Base-by-base conservation (phyloP, 2,888 invertebrate species). In the Sisyra nigra region DNA sequence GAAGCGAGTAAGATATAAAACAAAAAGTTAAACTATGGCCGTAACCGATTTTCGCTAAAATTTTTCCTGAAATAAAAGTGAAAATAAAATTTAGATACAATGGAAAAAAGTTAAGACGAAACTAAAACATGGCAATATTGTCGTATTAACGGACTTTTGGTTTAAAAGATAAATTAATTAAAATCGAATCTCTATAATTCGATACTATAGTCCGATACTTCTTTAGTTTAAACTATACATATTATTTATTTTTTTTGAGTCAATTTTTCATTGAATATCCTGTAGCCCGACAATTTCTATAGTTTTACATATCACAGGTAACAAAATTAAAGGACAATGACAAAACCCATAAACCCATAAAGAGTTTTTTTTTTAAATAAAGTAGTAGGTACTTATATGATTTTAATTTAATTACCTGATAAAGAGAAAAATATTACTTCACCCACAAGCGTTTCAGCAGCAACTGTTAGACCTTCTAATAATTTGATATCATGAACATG, bases 1-100 rank as follows among this genome's bases (percentile, higher is more conserved):
- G 68, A 0, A 89, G 49, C 0, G 79, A 77, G 58, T 87, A 91
- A 50, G 77, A 80, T 36, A 78, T 59, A 50, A 89, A 77, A 35
- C 84, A 82, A 50, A 89, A 66, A 10, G 81, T 81, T 53, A 92
- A 69, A 32, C 82, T 81, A 42, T 74, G 70, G 0, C 84, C 77
- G 55, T 85, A 84, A 9, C 88, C 88, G 45, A 84, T 69, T 2
- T 76, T 74, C 45, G 81, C 76, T 44, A 93, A 68, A 47, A 92
- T 84, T 63, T 74, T 79, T 48, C 85, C 84, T 77, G 53, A 31
- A 57, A 57, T 32, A 45, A 45, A 35, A 44, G 47, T 17, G 48
- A 38, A 24, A 24, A 24, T 24, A 24, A 24, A 24, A 24, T 24
- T 24, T 24, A 24, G 7, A 7, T 24, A 24, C 24, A 24, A 24